Base-by-base conservation (phyloP, 2,797 vertebrate genomes). In the Acanthiza pusilla region DNA sequence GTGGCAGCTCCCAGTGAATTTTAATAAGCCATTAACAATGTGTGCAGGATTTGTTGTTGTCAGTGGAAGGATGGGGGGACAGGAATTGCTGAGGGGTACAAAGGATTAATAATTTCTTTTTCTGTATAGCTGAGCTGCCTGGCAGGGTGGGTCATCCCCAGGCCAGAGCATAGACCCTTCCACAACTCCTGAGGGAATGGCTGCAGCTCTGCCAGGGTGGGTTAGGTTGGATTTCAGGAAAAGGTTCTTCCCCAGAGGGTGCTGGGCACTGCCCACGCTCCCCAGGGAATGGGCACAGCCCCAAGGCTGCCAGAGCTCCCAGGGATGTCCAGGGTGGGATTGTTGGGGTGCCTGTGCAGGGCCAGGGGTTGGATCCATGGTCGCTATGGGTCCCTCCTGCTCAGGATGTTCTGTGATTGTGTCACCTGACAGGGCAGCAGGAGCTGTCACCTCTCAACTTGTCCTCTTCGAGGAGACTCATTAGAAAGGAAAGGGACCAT, bases 1-100 rank as follows among this genome's bases (percentile, higher is more conserved):
- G 80, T 88, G 86, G 89, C 84, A 65, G 80, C 87, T 91, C 94
- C 92, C 86, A 53, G 19, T 81, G 96, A 77, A 97, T 97, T 88
- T 94, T 94, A 97, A 96, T 92, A 48, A 83, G 76, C 79, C 36
- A 25, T 85, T 84, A 95, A 89, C 95, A 82, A 84, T 53, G 55
- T 21, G 36, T 51, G 88, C 63, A 50, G 80, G 87, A 75, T 92
- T 53, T 54, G 77, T 40, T 74, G 78, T 14, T 96, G 91, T 89
- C 93, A 82, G 65, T 18, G 3, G 68, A 86, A 88, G 65, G 58
- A 81, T 34, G 3, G 43, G 74, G 89, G 93, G 88, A 94, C 89
- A 73, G 12, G 4, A 5, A 57, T 55, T 91, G 65, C 70, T 79
- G 87, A 1, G 23, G 78, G 80, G 32, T 43, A 68, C 57, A 78